Evolutionary conservation across 2,113 vertebrate species (phyloP), one percentile per base, ranked within the genome.

Genomic region (Misgurnus anguillicaudatus): DNA sequence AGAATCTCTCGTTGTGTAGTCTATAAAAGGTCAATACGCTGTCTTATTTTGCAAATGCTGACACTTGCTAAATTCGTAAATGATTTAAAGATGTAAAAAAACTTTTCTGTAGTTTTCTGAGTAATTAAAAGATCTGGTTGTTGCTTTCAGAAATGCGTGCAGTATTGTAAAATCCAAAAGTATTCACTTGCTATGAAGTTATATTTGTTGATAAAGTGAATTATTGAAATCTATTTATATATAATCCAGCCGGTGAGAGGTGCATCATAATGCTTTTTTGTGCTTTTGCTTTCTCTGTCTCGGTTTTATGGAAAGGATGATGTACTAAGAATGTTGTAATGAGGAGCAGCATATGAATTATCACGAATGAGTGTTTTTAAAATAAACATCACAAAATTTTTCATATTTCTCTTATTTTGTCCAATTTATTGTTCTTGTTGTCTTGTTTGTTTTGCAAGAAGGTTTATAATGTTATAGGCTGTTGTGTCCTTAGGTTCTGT

Each of bases 101-200:
- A 11, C 9, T 0, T 47, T 9, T 42, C 4, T 5, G 9, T 5
- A 42, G 6, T 1, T 42, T 42, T 42, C 41, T 42, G 4, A 42
- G 9, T 7, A 5, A 42, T 9, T 42, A 5, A 16, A 51, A 51
- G 48, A 14, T 51, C 4, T 51, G 48, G 48, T 51, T 11, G 4
- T 14, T 13, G 3, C 1, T 51, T 51, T 51, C 13, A 51, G 4
- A 51, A 4, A 1, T 51, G 48, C 47, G 36, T 31, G 24, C 24
- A 31, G 31, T 7, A 10, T 55, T 55, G 31, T 53, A n/a, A 31
- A 70, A 70, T 39, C 8, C 16, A 72, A 36, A 57, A 57, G 24
- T 13, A 7, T 71, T 71, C 48, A 71, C 51, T 19, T 57, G 38
- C 51, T 51, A 72, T 58, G 17, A 9, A 21, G 53, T 72, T 21